phyloP scores from a whole-genome alignment of 2,113 vertebrate species.

The Chionodraco myersi region DNA sequence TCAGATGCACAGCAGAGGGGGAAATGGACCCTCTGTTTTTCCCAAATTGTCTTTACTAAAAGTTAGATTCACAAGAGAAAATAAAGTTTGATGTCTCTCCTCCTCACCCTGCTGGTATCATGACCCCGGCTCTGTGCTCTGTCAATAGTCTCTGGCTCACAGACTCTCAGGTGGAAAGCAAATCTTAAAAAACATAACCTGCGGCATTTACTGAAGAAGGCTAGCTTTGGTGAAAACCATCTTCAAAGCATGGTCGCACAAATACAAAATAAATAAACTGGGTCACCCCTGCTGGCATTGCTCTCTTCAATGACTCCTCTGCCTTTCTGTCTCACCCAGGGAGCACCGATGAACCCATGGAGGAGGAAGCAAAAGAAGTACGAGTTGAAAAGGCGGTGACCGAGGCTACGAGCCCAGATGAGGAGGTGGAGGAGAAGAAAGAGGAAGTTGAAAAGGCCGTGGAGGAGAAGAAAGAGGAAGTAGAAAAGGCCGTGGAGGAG shows the following conservation, averaged over 20 bases:
- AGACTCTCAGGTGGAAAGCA: conserved; percentile 36
- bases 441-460: too few relatives aligned
- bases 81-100: conserved; percentile 44
- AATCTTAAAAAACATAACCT: conserved; percentile 58
- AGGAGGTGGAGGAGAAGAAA: conserved; percentile 48
- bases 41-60: too few relatives aligned
- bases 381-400: conserved; percentile 49
- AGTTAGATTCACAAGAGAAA: neutral
- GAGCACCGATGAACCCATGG: conserved; percentile 66
- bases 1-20: neutral
- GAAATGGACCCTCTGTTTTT: too few relatives aligned
- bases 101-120: neutral
- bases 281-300: conserved; percentile 50
- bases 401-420: conserved; percentile 40
- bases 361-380: conserved; percentile 64
- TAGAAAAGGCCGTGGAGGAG: conserved; percentile 37
- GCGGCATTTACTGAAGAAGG: conserved; percentile 47
- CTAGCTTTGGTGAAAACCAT: conserved; percentile 39
- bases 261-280: conserved; percentile 18
- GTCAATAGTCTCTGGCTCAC: conserved; percentile 58
- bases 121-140: conserved; percentile 37
- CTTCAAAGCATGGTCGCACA: conserved; percentile 51
- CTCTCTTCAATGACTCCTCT: conserved; percentile 48
- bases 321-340: conserved; percentile 58
- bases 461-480: too few relatives aligned